Evolutionary conservation across 1,140 invertebrate species (phyloP).

Genomic region (Choristoneura fumiferana): DNA sequence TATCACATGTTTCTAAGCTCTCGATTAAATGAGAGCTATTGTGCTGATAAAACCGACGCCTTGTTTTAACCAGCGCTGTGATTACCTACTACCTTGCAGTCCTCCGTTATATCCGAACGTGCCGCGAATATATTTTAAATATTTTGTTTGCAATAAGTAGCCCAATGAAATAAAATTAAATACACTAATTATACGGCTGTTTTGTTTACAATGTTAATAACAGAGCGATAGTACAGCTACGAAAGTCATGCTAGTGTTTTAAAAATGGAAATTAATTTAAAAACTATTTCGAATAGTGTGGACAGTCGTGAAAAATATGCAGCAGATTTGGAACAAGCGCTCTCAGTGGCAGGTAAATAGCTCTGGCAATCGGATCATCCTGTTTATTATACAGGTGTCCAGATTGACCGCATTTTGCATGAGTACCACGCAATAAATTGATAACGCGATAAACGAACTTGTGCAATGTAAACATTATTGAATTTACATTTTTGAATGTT

Average conservation of each 20-base stretch:
- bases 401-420: neutral
- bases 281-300: conserved; percentile 42
- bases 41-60: neutral
- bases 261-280: conserved; percentile 23
- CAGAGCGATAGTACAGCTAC: neutral
- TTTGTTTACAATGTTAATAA: neutral
- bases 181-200: no score
- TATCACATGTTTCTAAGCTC: no score
- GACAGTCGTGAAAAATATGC: conserved; percentile 33
- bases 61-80: neutral
- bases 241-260: neutral
- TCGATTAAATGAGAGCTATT: neutral
- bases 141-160: no score
- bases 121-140: neutral
- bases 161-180: no score
- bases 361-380: neutral
- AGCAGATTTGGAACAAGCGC: conserved; percentile 54
- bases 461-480: no score
- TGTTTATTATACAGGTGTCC: neutral
- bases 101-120: neutral
- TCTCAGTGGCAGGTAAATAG: conserved; percentile 45
- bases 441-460: no score
- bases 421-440: no score
- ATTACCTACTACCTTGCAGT: neutral
- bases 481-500: no score